A percentile compares a stretch with the other conserved stretches of the same genome.
These are phyloP conservation scores for Agriopis marginaria DNA, from an alignment of 2,888 invertebrate genomes.

Conservation along the genomic window DNA sequence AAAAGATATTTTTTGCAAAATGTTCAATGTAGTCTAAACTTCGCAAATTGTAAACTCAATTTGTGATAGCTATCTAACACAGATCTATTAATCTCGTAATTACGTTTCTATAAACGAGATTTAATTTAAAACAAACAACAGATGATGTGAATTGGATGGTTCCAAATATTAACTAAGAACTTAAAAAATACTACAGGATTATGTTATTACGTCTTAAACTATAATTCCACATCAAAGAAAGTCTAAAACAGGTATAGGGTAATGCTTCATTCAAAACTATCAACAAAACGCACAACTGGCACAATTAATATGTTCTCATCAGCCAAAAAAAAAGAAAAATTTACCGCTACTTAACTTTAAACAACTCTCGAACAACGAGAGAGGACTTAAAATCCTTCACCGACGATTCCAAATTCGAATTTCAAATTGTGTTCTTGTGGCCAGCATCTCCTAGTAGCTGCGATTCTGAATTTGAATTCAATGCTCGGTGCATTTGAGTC, in stretches of 20 bases:
- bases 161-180: neutral
- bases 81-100: too few species aligned
- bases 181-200: neutral
- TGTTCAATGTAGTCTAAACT: too few species aligned
- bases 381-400: constrained; percentile 84
- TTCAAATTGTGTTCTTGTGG: constrained; percentile 81
- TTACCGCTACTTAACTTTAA: constrained; percentile 79
- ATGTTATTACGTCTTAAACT: neutral
- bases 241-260: constrained; percentile 56
- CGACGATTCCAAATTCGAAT: constrained; percentile 82
- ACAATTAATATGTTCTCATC: constrained; percentile 79
- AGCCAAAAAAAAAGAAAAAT: constrained; percentile 68
- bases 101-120: too few species aligned
- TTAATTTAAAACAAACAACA: too few species aligned
- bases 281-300: constrained; percentile 60
- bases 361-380: constrained; percentile 78
- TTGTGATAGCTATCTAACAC: too few species aligned
- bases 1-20: neutral
- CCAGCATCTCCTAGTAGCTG: constrained; percentile 65
- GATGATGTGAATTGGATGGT: too few species aligned
- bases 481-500: constrained; percentile 65
- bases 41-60: too few species aligned
- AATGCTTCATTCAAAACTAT: constrained; percentile 59
- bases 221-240: neutral
- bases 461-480: constrained; percentile 61